Evolutionary conservation across 2,888 invertebrate species (phyloP).

Genomic region (Heliconius ismenius): DNA sequence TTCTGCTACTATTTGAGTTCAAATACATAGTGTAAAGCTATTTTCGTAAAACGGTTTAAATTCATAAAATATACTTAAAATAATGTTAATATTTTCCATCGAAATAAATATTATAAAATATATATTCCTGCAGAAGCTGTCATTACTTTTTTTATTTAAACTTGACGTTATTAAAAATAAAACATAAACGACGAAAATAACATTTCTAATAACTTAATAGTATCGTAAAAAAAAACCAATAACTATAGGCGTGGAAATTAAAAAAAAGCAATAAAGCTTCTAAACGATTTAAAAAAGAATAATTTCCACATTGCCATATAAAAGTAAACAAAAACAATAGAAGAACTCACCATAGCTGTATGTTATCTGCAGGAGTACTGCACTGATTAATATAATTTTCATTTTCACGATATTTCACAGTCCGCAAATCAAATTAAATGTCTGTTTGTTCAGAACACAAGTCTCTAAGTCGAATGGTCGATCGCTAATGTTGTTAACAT

Average conservation of each 20-base stretch:
- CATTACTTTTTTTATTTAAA: background rate
- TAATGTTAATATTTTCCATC: background rate
- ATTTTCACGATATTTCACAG: conserved; percentile 52
- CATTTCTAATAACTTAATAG: background rate
- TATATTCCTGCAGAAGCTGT: too few species aligned
- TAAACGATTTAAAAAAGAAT: background rate
- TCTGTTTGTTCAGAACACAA: conserved; percentile 30
- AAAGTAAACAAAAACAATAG: background rate
- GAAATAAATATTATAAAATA: too few species aligned
- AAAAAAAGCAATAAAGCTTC: background rate
- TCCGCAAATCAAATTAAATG: conserved; percentile 43
- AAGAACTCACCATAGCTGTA: conserved; percentile 56
- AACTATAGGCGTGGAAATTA: background rate
- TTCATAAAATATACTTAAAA: background rate
- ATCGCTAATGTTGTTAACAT: conserved; percentile 41
- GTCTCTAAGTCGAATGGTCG: conserved; percentile 36
- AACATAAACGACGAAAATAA: background rate
- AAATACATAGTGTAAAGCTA: background rate
- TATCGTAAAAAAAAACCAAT: background rate
- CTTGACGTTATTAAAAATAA: background rate
- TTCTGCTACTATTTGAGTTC: too few species aligned
- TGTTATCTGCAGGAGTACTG: conserved; percentile 53
- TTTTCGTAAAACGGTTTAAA: background rate
- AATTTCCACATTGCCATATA: background rate
- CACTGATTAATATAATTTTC: conserved; percentile 59